phyloP scores from a whole-genome alignment of 1,140 invertebrate genomes.

The Diorhabda elongata region DNA sequence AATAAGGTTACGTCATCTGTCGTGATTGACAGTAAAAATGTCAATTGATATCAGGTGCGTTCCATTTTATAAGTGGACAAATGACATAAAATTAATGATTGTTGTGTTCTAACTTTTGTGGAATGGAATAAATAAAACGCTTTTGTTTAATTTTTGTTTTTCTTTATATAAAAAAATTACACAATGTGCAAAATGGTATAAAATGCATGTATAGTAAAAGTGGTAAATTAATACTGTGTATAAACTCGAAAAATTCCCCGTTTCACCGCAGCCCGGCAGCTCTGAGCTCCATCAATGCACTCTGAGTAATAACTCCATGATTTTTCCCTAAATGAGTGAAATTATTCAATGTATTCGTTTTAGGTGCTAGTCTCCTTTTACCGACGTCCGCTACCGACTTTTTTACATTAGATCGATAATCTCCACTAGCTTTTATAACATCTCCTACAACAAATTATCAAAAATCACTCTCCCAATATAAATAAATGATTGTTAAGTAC shows the following conservation, averaged over 20 bases:
- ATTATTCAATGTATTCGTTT: slow-evolving; percentile 27
- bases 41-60: no score
- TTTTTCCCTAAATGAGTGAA: slow-evolving; percentile 44
- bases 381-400: slow-evolving; percentile 28
- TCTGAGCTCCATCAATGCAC: slow-evolving; percentile 43
- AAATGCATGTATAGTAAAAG: slow-evolving; percentile 21
- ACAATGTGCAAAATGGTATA: slow-evolving; percentile 21
- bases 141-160: not conserved
- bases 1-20: not conserved
- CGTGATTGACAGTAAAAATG: no score
- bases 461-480: not conserved
- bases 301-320: slow-evolving; percentile 46
- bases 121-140: no score
- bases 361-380: slow-evolving; percentile 25
- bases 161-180: slow-evolving; percentile 19
- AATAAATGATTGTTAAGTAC: no score
- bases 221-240: slow-evolving; percentile 20
- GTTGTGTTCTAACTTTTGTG: no score
- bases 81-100: no score
- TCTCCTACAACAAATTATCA: not conserved
- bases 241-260: slow-evolving; percentile 4
- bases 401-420: not conserved
- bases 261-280: slow-evolving; percentile 41
- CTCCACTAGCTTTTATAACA: not conserved
- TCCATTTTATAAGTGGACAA: no score